Base-by-base conservation (phyloP, 2,113 vertebrate species). In the Rhodinocichla rosea region DNA sequence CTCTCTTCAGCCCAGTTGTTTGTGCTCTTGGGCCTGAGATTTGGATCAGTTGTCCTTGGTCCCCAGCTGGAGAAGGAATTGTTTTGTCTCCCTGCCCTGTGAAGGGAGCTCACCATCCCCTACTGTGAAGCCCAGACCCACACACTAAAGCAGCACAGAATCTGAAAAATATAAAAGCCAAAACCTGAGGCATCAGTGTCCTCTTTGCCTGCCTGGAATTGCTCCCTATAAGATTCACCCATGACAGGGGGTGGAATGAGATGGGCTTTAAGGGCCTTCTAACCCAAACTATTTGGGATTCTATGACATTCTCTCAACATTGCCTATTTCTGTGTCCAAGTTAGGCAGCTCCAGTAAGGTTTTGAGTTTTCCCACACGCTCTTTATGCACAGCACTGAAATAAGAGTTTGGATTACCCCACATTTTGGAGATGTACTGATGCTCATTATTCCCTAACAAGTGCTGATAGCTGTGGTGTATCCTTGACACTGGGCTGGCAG, bases 401-500 rank as follows among this genome's bases (percentile, higher is more conserved):
- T 11, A 53, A 35, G 2, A 1, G 16, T 27, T 60, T 49, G 35
- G 24, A 9, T 79, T 52, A 28, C 2, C 44, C 28, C 33, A n/a
- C 16, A 1, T 57, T 79, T 57, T 69, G 44, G 59, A 27, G 52
- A 30, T 22, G 30, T 80, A 68, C 20, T 3, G 24, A 44, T 68
- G 37, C 26, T 76, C 19, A 12, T 27, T 17, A 11, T 40, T 70
- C 32, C 11, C 5, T 23, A 67, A 15, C 10, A 24, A 30, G 6
- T 30, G 33, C 68, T 11, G 30, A 14, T 1, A 17, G 18, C 55
- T 13, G 11, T 6, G 22, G 21, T 0, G 1, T 60, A 95, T 93
- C 94, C 93, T 96, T 95, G 94, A 77, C 88, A 93, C 40, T 13
- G 53, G 82, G 92, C 87, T 68, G 82, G 63, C 56, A 81, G 47